Evolutionary conservation across 2,113 vertebrate species (phyloP), one percentile per base, ranked within the genome.

Genomic region (Orientallactaga bullata): DNA sequence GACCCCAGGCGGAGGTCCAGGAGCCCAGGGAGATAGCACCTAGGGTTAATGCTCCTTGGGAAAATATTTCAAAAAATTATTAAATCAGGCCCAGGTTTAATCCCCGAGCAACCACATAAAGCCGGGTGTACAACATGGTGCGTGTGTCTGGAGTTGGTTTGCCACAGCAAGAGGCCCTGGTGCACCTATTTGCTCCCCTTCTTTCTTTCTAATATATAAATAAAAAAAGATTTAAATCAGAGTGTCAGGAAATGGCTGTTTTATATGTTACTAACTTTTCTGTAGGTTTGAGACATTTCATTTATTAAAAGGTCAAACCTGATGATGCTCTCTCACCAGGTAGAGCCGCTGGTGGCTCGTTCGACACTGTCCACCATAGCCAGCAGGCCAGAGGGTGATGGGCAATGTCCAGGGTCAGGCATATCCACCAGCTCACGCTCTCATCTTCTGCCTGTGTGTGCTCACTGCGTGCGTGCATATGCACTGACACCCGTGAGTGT

Each of bases 381-480:
- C 24, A 2, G 23, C 16, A 12, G 30, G 1, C 2, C 2, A 4
- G 24, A 3, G 58, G 5, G 4, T 0, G 24, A 0, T 0, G 12
- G 79, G 37, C 47, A 9, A 39, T 0, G 23, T 7, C 18, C 6
- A 0, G 6, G 30, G 1, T 17, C 9, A 47, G 3, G 3, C 15
- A 0, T 0, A 30, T 0, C 24, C 32, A 0, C 0, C 2, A 0
- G 63, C 32, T 89, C 51, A 13, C 0, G 0, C 16, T 63, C 8
- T 2, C 13, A 47, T 47, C 17, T 8, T 58, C 20, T 78, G 51
- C 23, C 4, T 3, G 4, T 37, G 65, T 6, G 10, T 24, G 30
- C 12, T 55, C 55, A 13, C 55, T 18, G 1, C 30, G 30, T 58
- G 10, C 2, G 3, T 2, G 5, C 12, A 1, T 30, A 30, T 4